Base-by-base conservation (phyloP, 2,113 vertebrate genomes). In the Labeo rohita region DNA sequence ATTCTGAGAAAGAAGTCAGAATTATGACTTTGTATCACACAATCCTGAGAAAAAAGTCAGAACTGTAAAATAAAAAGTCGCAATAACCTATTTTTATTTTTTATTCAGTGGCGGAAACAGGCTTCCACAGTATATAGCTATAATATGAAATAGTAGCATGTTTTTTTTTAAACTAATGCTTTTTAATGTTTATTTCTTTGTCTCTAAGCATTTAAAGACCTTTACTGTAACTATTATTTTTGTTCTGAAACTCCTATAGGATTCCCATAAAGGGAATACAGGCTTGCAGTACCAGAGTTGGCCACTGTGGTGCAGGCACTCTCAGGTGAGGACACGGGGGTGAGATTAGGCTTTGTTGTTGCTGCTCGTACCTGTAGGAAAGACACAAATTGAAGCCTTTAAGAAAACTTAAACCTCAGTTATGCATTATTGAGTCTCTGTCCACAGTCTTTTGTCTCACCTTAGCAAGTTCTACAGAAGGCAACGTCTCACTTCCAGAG, bases 351-450 rank as follows among this genome's bases (percentile, higher is more conserved):
- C 89, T 93, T 93, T 88, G n/a, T 94, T 74, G 90, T 88, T 89
- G 91, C 91, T 54, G 90, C 89, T 90, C 93, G 94, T 54, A 93
- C 90, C 97, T 97, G 86, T 54, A 91, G 47, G 73, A 81, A 43
- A 70, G 0, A 50, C 52, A 85, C 47, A 68, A 47, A 45, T 4
- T 18, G 12, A 34, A 68, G 6, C 9, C 3, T 72, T 70, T 52
- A 70, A 9, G 47, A 50, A 83, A 83, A 34, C 45, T 70, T 65
- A 18, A 21, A 49, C n/a, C 12, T 15, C 52, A 59, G 52, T 36
- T 43, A 59, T 36, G 49, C 49, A 54, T 77, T 39, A 18, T 2
- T 36, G 4, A 12, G 36, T 59, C n/a, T 56, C 15, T 77, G 8
- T 15, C 36, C 68, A 43, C 18, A 65, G n/a, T 56, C 8, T 21